Evolutionary conservation across 2,888 invertebrate genomes (phyloP), one percentile per base, ranked within the genome.

Genomic region (Trichacis sp.): DNA sequence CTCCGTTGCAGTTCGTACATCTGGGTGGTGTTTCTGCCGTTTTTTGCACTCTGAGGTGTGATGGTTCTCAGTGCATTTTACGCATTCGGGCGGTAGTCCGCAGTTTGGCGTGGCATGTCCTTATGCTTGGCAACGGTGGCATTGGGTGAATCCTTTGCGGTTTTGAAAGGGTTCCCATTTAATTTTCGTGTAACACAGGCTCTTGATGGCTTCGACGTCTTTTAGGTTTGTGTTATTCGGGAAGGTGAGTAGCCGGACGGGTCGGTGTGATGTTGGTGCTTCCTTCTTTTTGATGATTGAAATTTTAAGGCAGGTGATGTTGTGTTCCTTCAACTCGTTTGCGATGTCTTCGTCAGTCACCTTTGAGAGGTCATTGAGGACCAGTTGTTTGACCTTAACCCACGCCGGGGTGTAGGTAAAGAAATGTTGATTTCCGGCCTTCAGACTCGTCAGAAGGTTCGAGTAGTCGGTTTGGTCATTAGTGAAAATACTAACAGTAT

Each of bases 121-220:
- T n/a, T 33, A 63, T 17, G 6, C n/a, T 29, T 63, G 57, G 11
- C 57, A 57, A 1, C 57, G 9, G 14, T 63, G 50, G 29, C 59
- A 59, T 43, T 64, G 64, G 2, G 63, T n/a, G 1, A 48, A 11
- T 11, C 57, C 47, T n/a, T 45, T 53, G 1, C 33, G 42, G n/a
- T 62, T 62, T 5, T n/a, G 29, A 15, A 52, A 62, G 12, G 38
- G 8, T n/a, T 57, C 48, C 56, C 48, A 57, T 42, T 51, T 9
- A 58, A n/a, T n/a, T n/a, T n/a, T n/a, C n/a, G n/a, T n/a, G n/a
- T n/a, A n/a, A n/a, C n/a, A n/a, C n/a, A n/a, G 46, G 18, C 29
- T 46, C 11, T 29, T 52, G 14, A 58, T 12, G n/a, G n/a, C n/a
- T n/a, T n/a, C n/a, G n/a, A n/a, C n/a, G 15, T 47, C 14, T 11